Percentiles rank a stretch among this genome's conserved stretches.
Evolutionary conservation across 2,113 vertebrate species (phyloP).

Genomic region (Hyaena hyaena): DNA sequence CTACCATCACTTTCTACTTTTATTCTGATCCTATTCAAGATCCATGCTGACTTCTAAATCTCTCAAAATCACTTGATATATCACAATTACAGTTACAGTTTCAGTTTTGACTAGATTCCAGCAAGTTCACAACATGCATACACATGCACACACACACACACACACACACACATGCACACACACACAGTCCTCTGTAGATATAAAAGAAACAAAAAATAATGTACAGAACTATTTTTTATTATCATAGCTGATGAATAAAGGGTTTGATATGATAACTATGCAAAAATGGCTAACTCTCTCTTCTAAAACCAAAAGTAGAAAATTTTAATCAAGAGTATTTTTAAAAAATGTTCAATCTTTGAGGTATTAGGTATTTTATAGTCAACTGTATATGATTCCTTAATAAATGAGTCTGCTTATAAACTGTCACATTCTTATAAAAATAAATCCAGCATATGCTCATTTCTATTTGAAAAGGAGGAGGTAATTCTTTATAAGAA

Average conservation of each 20-base stretch:
- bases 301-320: slow-evolving; percentile 32
- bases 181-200: background rate
- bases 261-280: background rate
- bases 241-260: background rate
- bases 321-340: background rate
- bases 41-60: background rate
- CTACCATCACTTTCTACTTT: background rate
- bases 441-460: background rate
- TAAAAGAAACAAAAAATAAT: background rate
- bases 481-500: slow-evolving; percentile 19
- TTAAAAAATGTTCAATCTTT: background rate
- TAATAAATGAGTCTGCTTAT: slow-evolving; percentile 23
- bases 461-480: slow-evolving; percentile 9
- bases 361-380: slow-evolving; percentile 2
- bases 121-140: background rate
- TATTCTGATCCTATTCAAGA: background rate
- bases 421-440: background rate
- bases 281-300: background rate
- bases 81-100: background rate
- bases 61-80: background rate
- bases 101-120: background rate
- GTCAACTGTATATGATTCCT: background rate
- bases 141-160: background rate
- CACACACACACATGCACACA: background rate
- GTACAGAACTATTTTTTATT: background rate